Base-by-base conservation (phyloP, 37 sponge, comb jelly and placozoan genomes). In the Beroe ovata region DNA sequence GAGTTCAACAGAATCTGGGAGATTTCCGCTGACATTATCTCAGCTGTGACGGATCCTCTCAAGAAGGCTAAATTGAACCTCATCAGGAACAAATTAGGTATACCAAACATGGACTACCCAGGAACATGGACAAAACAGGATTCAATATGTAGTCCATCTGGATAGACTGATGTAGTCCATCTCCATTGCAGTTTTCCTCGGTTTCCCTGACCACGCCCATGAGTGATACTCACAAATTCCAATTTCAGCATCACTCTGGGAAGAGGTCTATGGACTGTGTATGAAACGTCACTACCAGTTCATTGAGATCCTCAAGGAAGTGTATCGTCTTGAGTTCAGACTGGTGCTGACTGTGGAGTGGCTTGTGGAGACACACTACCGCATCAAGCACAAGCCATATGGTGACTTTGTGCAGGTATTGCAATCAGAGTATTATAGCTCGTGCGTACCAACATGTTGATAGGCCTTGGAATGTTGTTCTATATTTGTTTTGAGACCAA, bases 1-100 rank as follows among this genome's bases (percentile, higher is more conserved):
- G 84, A 77, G 54, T 77, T 77, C 84, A 77, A 77, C 84, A 77
- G 84, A 25, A 77, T 77, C 23, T 77, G 84, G 84, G 84, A 77
- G 54, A 77, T 77, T 54, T 42, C 54, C 29, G 84, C 84, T 23
- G 33, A 39, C 25, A 77, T 77, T 25, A 77, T 77, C 54, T 42
- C 39, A 35, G 84, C n/a, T 4, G 84, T 77, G 1, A 35, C 84
- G 38, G 84, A 77, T 77, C 84, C 84, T 35, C 18, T 32, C 36
- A 77, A 77, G 84, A 77, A 77, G 29, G 54, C 84, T 77, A 77
- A 77, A 42, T 20, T 77, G 47, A 77, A 77, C 28, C 84, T 77
- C 28, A 77, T 77, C 84, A 77, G 84, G 47, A 40, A 77, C 47
- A 77, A 77, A 77, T 25, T 77, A 42, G 84, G n/a, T n/a, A n/a